These are phyloP conservation scores for Melinaea marsaeus DNA, from an alignment of 2,888 invertebrate genomes.

Conservation along the genomic window DNA sequence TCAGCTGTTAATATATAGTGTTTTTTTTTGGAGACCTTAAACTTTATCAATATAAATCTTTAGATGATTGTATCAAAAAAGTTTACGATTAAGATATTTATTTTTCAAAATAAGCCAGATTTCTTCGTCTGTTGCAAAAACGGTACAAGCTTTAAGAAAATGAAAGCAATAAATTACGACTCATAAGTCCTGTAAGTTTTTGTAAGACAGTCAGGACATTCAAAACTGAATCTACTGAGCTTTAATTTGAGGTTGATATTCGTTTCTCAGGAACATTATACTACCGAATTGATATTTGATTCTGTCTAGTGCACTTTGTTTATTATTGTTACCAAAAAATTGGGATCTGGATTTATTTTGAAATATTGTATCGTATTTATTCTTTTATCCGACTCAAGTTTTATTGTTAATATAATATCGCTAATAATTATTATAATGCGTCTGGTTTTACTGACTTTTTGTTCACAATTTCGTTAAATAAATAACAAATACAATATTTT, in stretches of 20 bases:
- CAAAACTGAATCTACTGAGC: constrained; percentile 1
- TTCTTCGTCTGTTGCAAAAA: constrained; percentile 7
- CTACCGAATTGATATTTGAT: constrained; percentile 21
- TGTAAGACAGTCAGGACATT: constrained; percentile 5
- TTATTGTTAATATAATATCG: not conserved
- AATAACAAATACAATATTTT: too few species aligned
- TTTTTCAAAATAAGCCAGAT: constrained; percentile 4
- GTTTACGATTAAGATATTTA: not conserved
- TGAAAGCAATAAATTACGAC: constrained; percentile 13
- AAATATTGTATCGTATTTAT: not conserved
- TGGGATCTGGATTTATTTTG: constrained; percentile 8
- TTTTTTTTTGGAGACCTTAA: too few species aligned
- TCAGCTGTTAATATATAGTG: too few species aligned
- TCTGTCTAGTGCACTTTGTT: constrained; percentile 15
- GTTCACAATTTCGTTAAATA: too few species aligned
- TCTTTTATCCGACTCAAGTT: not conserved
- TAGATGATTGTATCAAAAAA: not conserved
- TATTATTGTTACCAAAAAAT: constrained; percentile 10
- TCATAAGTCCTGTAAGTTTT: constrained; percentile 12
- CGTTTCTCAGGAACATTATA: not conserved
- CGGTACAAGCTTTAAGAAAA: constrained; percentile 3
- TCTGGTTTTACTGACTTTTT: too few species aligned
- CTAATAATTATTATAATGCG: not conserved
- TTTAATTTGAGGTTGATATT: constrained; percentile 1
- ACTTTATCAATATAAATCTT: too few species aligned